Percentiles rank a stretch among this genome's conserved stretches.
Evolutionary conservation across 2,797 vertebrate species (phyloP).

Genomic region (Betta splendens): DNA sequence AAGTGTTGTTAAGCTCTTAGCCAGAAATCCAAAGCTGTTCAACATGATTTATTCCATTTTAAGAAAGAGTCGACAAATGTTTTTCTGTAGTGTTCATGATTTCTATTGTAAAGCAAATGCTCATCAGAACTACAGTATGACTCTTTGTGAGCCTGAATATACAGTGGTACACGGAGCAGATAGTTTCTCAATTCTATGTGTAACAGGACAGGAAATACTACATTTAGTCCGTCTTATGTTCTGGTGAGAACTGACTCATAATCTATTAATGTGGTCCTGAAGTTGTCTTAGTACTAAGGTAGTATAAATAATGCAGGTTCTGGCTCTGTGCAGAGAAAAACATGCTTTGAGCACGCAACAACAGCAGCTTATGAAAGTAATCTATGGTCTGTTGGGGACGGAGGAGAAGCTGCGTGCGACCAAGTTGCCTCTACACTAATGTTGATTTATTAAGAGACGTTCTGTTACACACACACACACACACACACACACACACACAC

Average conservation of each 20-base stretch:
- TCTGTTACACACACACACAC: too few relatives aligned
- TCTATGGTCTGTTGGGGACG: slow-evolving; percentile 51
- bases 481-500: too few relatives aligned
- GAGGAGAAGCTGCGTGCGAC: slow-evolving; percentile 25
- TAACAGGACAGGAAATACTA: slow-evolving; percentile 6
- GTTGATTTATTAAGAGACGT: slow-evolving; percentile 64
- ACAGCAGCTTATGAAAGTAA: slow-evolving; percentile 67
- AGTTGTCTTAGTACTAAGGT: slow-evolving; percentile 21
- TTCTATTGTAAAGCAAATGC: not conserved
- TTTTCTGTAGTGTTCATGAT: too few relatives aligned
- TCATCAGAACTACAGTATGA: slow-evolving; percentile 1
- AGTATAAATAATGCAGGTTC: slow-evolving; percentile 23
- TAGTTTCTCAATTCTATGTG: not conserved
- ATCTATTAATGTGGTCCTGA: slow-evolving; percentile 27
- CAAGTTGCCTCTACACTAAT: slow-evolving; percentile 59
- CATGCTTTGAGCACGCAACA: slow-evolving; percentile 29
- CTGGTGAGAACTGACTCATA: slow-evolving; percentile 16
- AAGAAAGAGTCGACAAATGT: too few relatives aligned
- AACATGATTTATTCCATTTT: too few relatives aligned
- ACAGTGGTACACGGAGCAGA: too few relatives aligned
- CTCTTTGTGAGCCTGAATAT: not conserved
- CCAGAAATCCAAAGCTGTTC: too few relatives aligned
- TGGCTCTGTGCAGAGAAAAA: slow-evolving; percentile 22
- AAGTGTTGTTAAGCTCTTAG: too few relatives aligned
- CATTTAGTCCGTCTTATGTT: slow-evolving; percentile 8